phyloP scores from a whole-genome alignment of 2,797 vertebrate species.

The Tragopan temminckii region DNA sequence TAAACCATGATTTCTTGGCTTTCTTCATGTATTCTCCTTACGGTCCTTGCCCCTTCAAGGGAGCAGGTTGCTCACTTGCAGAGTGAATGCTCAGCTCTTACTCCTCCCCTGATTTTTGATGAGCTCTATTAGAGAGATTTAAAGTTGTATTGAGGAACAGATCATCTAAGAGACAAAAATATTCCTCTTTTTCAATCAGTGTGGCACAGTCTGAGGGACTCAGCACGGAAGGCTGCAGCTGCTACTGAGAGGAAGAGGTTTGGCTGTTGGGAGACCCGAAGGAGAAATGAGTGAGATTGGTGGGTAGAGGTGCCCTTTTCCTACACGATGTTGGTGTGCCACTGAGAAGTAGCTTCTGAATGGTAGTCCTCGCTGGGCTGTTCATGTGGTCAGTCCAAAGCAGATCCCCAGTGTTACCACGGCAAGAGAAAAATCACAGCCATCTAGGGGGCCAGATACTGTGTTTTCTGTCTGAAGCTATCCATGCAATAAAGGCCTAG shows the following conservation, averaged over 20 bases:
- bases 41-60: neutral
- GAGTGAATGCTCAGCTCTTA: neutral
- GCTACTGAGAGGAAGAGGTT: neutral
- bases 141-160: neutral
- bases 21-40: neutral
- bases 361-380: neutral
- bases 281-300: neutral
- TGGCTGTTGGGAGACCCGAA: neutral
- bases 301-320: neutral
- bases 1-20: neutral
- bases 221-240: neutral
- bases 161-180: neutral
- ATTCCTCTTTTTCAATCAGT: neutral
- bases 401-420: neutral
- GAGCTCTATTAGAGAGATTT: neutral
- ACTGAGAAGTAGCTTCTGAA: neutral
- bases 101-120: neutral
- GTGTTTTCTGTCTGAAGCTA: neutral
- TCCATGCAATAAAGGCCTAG: neutral
- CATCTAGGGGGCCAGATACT: neutral
- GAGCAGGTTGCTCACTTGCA: too few species aligned
- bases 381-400: neutral
- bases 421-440: neutral
- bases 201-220: neutral
- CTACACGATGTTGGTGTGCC: fast-evolving